Conservation (phyloP, 2,888 invertebrate genomes). For the Acanthacorydalis orientalis region DNA sequence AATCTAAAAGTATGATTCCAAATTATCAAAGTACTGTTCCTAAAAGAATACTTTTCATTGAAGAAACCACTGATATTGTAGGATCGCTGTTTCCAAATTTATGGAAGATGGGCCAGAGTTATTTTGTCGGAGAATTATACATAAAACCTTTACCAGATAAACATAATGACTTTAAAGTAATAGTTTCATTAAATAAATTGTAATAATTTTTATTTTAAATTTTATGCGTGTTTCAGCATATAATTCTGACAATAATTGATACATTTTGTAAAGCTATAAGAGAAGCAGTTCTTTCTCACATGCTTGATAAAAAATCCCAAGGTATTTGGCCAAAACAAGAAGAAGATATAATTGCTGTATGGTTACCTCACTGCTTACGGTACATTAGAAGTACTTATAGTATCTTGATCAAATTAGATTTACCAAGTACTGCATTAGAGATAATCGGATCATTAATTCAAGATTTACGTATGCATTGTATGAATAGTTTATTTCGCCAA, state of each 20-base stretch:
- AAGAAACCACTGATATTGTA: slow-evolving; percentile 60
- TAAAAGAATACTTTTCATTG: slow-evolving; percentile 56
- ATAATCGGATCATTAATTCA: slow-evolving; percentile 71
- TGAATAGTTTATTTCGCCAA: slow-evolving; percentile 70
- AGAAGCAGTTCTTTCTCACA: slow-evolving; percentile 50
- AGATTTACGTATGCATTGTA: slow-evolving; percentile 73
- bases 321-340: slow-evolving; percentile 37
- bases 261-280: slow-evolving; percentile 58
- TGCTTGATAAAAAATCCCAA: slow-evolving; percentile 27
- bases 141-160: slow-evolving; percentile 55
- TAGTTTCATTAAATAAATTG: no score
- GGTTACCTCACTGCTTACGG: slow-evolving; percentile 67
- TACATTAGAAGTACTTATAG: slow-evolving; percentile 68
- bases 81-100: slow-evolving; percentile 72
- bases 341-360: slow-evolving; percentile 38
- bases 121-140: slow-evolving; percentile 77
- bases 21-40: slow-evolving; percentile 32
- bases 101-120: slow-evolving; percentile 90
- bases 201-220: slow-evolving; percentile 11
- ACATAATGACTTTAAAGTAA: slow-evolving; percentile 60
- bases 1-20: slow-evolving; percentile 16
- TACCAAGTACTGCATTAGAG: slow-evolving; percentile 75
- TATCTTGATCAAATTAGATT: slow-evolving; percentile 63
- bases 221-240: slow-evolving; percentile 35
- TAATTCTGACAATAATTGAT: slow-evolving; percentile 62